Evolutionary conservation across 2,797 vertebrate genomes (phyloP), one percentile per base, ranked within the genome.

Genomic region (Apogon hyalosoma): DNA sequence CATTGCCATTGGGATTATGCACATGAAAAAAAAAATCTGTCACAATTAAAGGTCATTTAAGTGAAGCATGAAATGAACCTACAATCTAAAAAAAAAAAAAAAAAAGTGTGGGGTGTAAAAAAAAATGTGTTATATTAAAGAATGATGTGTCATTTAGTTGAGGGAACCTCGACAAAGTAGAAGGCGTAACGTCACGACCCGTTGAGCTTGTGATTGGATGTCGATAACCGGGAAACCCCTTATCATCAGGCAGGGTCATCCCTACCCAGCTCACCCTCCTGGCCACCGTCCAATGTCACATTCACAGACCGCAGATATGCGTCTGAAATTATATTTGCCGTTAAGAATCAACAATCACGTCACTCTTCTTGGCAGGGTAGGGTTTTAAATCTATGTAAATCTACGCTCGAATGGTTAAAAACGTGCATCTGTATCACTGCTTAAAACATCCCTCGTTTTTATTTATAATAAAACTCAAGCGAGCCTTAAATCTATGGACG

Each of bases 181-280:
- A 36, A 52, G 24, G 42, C 31, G 5, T 6, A 60, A 70, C 87
- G 87, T 88, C 89, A 90, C 49, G 51, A n/a, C 21, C 19, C 60
- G 46, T 11, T 2, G 42, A 67, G 80, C 39, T 46, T 75, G 53
- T 87, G 83, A 90, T 89, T 92, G 90, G 89, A 46, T 70, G 77
- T 62, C 55, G 69, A 87, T 86, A 60, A 67, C 78, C 73, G 67
- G 74, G 87, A 79, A 78, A 85, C 75, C 83, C 83, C 64, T 69
- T 24, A 19, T 63, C 69, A 72, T 39, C 40, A 36, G 54, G 33
- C 41, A 49, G 73, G 80, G 72, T 60, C 69, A 76, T 73, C 72
- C 76, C 66, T 45, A 3, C 57, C 57, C 49, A 41, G 41, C 72
- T 67, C 73, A 60, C 69, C 60, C 49, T 64, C 36, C 59, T 78